phyloP scores from a whole-genome alignment of 37 sponge, comb jelly and placozoan species.

The Cladorhizidae sp. region DNA sequence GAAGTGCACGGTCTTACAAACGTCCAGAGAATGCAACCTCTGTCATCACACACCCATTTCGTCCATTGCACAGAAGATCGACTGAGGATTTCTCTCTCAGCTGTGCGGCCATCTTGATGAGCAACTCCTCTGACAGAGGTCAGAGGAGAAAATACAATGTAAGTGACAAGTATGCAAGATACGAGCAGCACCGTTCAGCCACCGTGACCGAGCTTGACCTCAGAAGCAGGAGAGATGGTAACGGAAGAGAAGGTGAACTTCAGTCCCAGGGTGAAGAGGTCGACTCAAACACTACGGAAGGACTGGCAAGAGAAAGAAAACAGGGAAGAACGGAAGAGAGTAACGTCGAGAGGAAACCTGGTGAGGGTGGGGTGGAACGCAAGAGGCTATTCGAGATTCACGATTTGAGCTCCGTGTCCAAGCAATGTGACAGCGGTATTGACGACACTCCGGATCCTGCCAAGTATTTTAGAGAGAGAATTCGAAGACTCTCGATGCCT shows the following conservation, averaged over 20 bases:
- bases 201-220: too few relatives aligned
- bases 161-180: conserved; percentile 1
- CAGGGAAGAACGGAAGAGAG: background rate
- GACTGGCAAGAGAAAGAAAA: background rate
- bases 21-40: too few relatives aligned
- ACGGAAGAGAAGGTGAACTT: too few relatives aligned
- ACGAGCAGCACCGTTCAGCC: background rate
- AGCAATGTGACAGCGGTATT: conserved; percentile 38
- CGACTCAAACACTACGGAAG: too few relatives aligned
- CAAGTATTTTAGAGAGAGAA: background rate
- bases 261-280: background rate
- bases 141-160: conserved; percentile 4
- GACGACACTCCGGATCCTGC: conserved; percentile 21
- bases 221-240: too few relatives aligned
- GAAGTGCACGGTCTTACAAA: too few relatives aligned
- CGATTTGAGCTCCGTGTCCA: background rate
- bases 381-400: background rate
- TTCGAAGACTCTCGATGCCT: background rate
- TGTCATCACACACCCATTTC: too few relatives aligned
- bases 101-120: too few relatives aligned
- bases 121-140: background rate
- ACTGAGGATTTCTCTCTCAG: too few relatives aligned
- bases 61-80: too few relatives aligned
- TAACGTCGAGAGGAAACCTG: background rate
- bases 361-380: background rate